Evolutionary conservation across 2,888 invertebrate genomes (phyloP), one percentile per base, ranked within the genome.

Genomic region (Catocala fraxini): DNA sequence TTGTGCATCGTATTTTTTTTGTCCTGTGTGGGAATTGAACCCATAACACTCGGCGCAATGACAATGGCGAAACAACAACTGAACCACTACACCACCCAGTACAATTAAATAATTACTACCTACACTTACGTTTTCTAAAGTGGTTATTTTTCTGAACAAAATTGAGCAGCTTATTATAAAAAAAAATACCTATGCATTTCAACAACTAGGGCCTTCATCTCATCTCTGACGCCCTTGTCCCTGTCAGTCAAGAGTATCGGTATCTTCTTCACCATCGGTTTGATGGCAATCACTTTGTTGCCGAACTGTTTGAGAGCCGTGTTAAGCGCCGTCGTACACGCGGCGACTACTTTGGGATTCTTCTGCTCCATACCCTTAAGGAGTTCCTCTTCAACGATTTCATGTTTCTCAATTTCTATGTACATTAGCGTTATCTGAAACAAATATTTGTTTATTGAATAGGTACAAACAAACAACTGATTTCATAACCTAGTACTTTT

Each of bases 351-450:
- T 93, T 99, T 99, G 0, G 99, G 99, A 89, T 99, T 99, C 89
- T 99, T 99, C 77, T 98, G 98, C 49, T 98, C 97, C 93, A 98
- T 97, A 42, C 99, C 99, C 92, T 99, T 99, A 15, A 98, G 92
- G 1, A 99, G 93, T 88, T 99, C 99, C 73, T 99, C 99, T 77
- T 97, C 95, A 0, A 98, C 98, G 10, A 96, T 90, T 71, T 99
- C 99, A 66, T 97, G 97, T 86, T 98, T 99, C 84, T 99, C 99
- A 80, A 99, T 98, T 94, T 99, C 99, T 73, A 99, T 95, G 87
- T 97, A 99, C 98, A 99, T 98, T 63, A 99, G 93, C 5, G 97
- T 96, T 67, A 99, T 96, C 93, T 99, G 97, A 6, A 56, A 52
- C 1, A 6, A 39, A 51, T 12, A 1, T 25, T 25, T 25, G 25